A percentile compares a stretch with the other conserved stretches of the same genome.
Conservation (phyloP, 37 sponge, comb jelly and placozoan species). For the Oopsacas minuta region DNA sequence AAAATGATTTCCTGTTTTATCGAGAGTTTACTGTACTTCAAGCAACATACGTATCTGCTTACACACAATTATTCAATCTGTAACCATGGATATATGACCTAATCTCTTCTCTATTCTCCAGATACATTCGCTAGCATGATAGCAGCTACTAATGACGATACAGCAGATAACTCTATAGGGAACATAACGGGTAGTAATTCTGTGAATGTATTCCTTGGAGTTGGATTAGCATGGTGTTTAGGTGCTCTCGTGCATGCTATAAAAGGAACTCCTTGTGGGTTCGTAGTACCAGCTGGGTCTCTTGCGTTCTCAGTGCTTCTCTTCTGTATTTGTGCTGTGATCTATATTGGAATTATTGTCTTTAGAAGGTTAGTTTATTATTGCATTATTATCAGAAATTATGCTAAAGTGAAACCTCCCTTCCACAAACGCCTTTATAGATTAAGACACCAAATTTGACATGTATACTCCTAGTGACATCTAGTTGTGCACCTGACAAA, state of each 20-base stretch:
- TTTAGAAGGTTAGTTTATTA: slow-evolving; percentile 2
- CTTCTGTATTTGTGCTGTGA: slow-evolving; percentile 14
- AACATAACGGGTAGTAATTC: slow-evolving; percentile 55
- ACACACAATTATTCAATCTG: too few relatives aligned
- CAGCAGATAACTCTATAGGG: slow-evolving; percentile 47
- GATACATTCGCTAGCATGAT: slow-evolving; percentile 47
- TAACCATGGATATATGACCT: background rate
- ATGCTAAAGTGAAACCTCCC: too few relatives aligned
- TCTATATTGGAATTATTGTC: background rate
- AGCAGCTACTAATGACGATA: slow-evolving; percentile 41
- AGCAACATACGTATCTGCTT: too few relatives aligned
- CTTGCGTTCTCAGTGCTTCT: slow-evolving; percentile 23
- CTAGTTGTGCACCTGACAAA: too few relatives aligned
- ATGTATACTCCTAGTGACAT: too few relatives aligned
- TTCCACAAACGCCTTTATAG: too few relatives aligned
- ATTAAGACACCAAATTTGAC: too few relatives aligned
- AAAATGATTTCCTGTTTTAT: background rate
- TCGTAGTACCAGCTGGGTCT: slow-evolving; percentile 20
- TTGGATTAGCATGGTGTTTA: slow-evolving; percentile 42
- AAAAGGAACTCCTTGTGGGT: slow-evolving; percentile 2
- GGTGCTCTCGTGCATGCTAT: slow-evolving; percentile 17
- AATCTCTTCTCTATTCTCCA: background rate
- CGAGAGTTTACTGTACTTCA: background rate
- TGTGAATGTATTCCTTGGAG: slow-evolving; percentile 54
- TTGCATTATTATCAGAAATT: too few relatives aligned